Evolutionary conservation across 2,888 invertebrate genomes (phyloP).

Genomic region (Glaucopsyche alexis): DNA sequence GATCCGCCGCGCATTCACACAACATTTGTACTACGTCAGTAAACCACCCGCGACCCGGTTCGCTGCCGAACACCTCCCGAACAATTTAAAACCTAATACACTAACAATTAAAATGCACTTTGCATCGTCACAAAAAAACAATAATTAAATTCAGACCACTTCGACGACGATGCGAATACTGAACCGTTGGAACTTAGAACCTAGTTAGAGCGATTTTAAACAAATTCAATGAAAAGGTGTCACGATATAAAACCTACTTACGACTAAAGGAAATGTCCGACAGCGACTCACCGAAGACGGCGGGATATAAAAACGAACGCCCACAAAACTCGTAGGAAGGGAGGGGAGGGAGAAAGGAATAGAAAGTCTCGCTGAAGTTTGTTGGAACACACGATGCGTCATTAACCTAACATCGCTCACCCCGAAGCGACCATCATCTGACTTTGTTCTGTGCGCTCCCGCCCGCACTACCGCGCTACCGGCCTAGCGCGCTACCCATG

Average conservation of each 20-base stretch:
- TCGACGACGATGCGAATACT: slow-evolving; percentile 53
- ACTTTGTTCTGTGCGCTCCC: slow-evolving; percentile 60
- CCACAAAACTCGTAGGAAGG: slow-evolving; percentile 42
- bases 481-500: slow-evolving; percentile 24
- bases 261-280: slow-evolving; percentile 57
- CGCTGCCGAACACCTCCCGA: slow-evolving; percentile 58
- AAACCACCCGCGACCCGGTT: slow-evolving; percentile 64
- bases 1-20: slow-evolving; percentile 55
- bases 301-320: slow-evolving; percentile 49
- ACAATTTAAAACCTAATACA: slow-evolving; percentile 51
- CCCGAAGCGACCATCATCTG: slow-evolving; percentile 46
- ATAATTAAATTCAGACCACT: slow-evolving; percentile 54
- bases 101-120: slow-evolving; percentile 63
- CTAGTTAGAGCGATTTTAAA: slow-evolving; percentile 50
- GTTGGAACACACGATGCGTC: slow-evolving; percentile 69
- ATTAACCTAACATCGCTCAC: slow-evolving; percentile 62
- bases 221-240: slow-evolving; percentile 45
- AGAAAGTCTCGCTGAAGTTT: slow-evolving; percentile 72
- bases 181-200: slow-evolving; percentile 49
- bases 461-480: slow-evolving; percentile 43
- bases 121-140: slow-evolving; percentile 50
- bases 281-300: slow-evolving; percentile 47
- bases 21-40: slow-evolving; percentile 77
- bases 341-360: slow-evolving; percentile 41
- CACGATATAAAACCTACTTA: slow-evolving; percentile 63